Evolutionary conservation across 2,888 invertebrate species (phyloP), one percentile per base, ranked within the genome.

Genomic region (Lasioglossum figueresi): DNA sequence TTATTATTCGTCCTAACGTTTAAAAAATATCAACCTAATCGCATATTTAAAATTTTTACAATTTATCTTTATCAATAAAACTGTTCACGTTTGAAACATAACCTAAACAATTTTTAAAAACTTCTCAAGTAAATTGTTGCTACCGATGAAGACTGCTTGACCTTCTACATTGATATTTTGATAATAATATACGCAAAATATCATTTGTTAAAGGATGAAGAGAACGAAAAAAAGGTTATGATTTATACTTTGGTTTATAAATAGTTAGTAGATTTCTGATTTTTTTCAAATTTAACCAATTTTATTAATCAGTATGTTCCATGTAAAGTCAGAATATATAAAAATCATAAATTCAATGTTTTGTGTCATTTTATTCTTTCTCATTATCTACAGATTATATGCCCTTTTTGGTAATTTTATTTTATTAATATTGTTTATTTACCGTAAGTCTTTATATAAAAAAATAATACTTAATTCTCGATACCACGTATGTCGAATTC

Each of bases 61-160:
- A 63, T 66, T 71, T 83, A 31, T 77, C 31, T 48, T 59, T 27
- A 48, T 59, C 8, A 37, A 73, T 43, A 1, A 43, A 63, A 34
- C 34, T 74, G 48, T 70, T 66, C 66, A 63, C 66, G 74, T 76
- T 83, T 76, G 4, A 66, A 84, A 79, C 66, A 75, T 84, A 84
- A 84, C 84, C 84, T 83, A 68, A 59, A 59, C 40, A 37, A 48
- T 59, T 40, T 68, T 31, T 31, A 31, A 37, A 79, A 48, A 76
- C 45, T 79, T 31, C 56, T 19, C n/a, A 37, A 75, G 45, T 14
- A 48, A 68, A 75, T 76, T 40, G 27, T 79, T 68, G 45, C 16
- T 75, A 10, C 34, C 37, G 16, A 59, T 5, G 16, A 63, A 37
- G 19, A 71, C 34, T 27, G 27, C 5, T 59, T 66, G 66, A 81